phyloP scores from a whole-genome alignment of 35 echinoderm and acorn worm species.

The Acanthaster planci region DNA sequence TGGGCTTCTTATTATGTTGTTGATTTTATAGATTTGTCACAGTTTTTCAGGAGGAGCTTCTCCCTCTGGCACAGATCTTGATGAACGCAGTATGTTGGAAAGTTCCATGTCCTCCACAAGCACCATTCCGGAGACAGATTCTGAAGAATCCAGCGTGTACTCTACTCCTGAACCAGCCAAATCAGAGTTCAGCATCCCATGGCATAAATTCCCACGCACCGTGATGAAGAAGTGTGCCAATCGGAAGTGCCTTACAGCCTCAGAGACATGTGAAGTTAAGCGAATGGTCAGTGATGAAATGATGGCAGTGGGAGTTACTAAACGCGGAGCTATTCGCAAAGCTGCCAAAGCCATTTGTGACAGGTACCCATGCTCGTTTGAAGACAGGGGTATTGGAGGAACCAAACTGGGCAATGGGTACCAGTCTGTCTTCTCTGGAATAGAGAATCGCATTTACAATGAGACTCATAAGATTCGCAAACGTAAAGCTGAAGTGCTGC shows the following conservation, averaged over 20 bases:
- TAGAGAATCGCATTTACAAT: constrained; percentile 16
- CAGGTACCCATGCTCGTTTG: background rate
- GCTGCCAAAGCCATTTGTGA: constrained; percentile 15
- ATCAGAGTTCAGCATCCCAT: background rate
- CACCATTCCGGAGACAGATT: background rate
- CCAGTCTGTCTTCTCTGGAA: constrained; percentile 10
- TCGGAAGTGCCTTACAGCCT: constrained; percentile 7
- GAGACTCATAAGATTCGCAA: constrained; percentile 15
- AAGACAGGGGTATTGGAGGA: constrained; percentile 1
- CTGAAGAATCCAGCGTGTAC: background rate
- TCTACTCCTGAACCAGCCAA: background rate
- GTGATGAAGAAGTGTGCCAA: background rate
- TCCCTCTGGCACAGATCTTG: background rate
- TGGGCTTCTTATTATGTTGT: background rate
- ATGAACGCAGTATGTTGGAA: background rate
- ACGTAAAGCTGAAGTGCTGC: background rate
- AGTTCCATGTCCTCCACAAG: background rate
- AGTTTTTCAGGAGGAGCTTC: background rate
- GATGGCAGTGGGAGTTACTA: background rate
- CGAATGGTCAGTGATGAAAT: constrained; percentile 3
- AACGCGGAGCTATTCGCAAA: background rate
- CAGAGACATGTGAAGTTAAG: constrained; percentile 12
- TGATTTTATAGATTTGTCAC: background rate
- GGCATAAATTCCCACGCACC: background rate
- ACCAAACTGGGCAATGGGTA: constrained; percentile 15